Conservation (phyloP, 2,888 invertebrate species). For the Matsumyia berberina region DNA sequence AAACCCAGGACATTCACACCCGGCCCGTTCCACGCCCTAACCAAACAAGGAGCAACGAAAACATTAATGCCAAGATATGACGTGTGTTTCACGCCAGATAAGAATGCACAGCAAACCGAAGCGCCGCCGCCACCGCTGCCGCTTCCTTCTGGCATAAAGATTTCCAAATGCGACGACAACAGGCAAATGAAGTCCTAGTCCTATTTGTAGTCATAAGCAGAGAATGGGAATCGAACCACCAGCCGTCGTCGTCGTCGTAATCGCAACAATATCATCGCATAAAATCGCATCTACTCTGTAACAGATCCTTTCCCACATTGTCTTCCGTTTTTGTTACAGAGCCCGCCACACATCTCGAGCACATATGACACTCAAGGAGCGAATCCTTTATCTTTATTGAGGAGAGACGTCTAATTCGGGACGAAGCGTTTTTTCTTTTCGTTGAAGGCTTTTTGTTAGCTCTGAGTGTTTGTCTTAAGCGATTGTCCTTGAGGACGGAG, state of each 20-base stretch:
- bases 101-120: conserved; percentile 55
- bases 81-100: conserved; percentile 76
- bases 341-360: conserved; percentile 9
- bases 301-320: conserved; percentile 74
- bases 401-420: conserved; percentile 60
- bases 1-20: conserved; percentile 28
- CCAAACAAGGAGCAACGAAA: conserved; percentile 69
- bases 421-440: not conserved
- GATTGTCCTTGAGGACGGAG: conserved; percentile 32
- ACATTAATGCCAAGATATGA: conserved; percentile 77
- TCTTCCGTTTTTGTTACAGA: conserved; percentile 69
- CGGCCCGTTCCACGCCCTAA: not conserved
- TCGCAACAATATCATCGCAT: conserved; percentile 71
- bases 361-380: conserved; percentile 64
- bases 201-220: conserved; percentile 49
- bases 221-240: conserved; percentile 6
- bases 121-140: conserved; percentile 43
- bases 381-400: conserved; percentile 65
- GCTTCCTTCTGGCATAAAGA: conserved; percentile 74
- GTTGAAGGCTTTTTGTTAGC: conserved; percentile 46
- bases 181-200: conserved; percentile 69
- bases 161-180: conserved; percentile 70
- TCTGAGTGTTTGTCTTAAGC: conserved; percentile 39
- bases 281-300: conserved; percentile 72
- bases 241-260: conserved; percentile 35